Percentiles rank a stretch among this genome's conserved stretches.
Evolutionary conservation across 2,888 invertebrate species (phyloP).

Genomic region (Pherbina coryleti): DNA sequence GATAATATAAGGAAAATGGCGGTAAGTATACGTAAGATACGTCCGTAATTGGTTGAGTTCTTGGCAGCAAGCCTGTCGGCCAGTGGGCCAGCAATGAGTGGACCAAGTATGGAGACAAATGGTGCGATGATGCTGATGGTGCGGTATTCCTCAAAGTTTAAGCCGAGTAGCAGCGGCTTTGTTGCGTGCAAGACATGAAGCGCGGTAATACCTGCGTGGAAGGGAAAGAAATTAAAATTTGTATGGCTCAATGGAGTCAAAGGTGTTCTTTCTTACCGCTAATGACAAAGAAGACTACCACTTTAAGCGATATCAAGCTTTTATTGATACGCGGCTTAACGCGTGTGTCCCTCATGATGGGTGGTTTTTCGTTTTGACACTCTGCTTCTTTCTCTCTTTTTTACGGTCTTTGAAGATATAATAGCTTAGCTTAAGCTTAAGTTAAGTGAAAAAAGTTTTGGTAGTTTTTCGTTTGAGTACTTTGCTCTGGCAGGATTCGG

Average conservation of each 20-base stretch:
- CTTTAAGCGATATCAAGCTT: conserved; percentile 83
- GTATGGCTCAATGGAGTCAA: not conserved
- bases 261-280: conserved; percentile 73
- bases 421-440: conserved; percentile 8
- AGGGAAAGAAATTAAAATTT: not conserved
- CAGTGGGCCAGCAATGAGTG: conserved; percentile 81
- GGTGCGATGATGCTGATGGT: conserved; percentile 85
- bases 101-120: conserved; percentile 82
- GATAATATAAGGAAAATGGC: conserved; percentile 77
- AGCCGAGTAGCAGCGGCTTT: conserved; percentile 72
- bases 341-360: conserved; percentile 62
- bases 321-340: conserved; percentile 73
- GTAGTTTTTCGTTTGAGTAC: conserved; percentile 24
- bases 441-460: conserved; percentile 2
- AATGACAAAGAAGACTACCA: conserved; percentile 84
- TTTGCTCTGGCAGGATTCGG: conserved; percentile 44
- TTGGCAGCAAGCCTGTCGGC: conserved; percentile 74
- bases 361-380: not conserved
- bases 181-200: conserved; percentile 85
- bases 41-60: conserved; percentile 71
- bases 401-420: not conserved
- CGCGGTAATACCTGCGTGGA: conserved; percentile 81
- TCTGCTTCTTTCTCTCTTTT: not conserved
- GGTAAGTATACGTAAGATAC: conserved; percentile 77
- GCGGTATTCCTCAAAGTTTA: conserved; percentile 81